phyloP scores from a whole-genome alignment of 1,140 invertebrate genomes.

The Drosophila miranda region DNA sequence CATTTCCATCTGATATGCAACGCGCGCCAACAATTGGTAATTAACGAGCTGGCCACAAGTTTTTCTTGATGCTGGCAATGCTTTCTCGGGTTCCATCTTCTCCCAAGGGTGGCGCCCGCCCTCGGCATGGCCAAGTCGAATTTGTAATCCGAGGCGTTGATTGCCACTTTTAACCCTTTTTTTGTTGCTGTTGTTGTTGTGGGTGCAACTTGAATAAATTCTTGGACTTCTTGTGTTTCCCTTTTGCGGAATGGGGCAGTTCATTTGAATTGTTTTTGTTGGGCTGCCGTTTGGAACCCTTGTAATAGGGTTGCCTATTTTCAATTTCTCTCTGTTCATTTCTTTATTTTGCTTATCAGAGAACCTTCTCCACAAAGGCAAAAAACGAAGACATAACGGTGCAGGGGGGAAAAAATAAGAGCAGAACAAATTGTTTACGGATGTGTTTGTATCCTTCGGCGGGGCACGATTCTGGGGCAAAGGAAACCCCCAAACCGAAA shows the following conservation, averaged over 20 bases:
- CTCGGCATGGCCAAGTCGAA: background rate
- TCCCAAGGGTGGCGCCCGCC: slow-evolving; percentile 6
- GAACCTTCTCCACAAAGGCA: slow-evolving; percentile 2
- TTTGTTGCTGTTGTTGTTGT: slow-evolving; percentile 1
- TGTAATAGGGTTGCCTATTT: slow-evolving; percentile 51
- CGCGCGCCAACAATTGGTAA: slow-evolving; percentile 3
- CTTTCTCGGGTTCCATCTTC: slow-evolving; percentile 7
- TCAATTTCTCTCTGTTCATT: slow-evolving; percentile 64
- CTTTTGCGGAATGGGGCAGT: slow-evolving; percentile 32
- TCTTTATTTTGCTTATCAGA: slow-evolving; percentile 77
- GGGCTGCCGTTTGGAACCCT: slow-evolving; percentile 20
- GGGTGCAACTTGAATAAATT: slow-evolving; percentile 37
- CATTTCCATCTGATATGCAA: too few species aligned
- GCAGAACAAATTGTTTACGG: slow-evolving; percentile 80
- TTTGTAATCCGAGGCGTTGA: slow-evolving; percentile 42
- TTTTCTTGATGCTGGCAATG: slow-evolving; percentile 20
- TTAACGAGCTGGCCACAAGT: slow-evolving; percentile 42
- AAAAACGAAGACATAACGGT: slow-evolving; percentile 44
- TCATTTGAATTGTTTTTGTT: slow-evolving; percentile 51
- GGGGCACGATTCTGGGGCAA: slow-evolving; percentile 31
- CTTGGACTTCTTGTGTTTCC: slow-evolving; percentile 23
- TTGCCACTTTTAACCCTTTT: slow-evolving; percentile 51
- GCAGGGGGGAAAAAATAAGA: slow-evolving; percentile 53
- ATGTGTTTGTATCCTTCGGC: slow-evolving; percentile 72
- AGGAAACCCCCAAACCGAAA: slow-evolving; percentile 44